A percentile compares a stretch with the other conserved stretches of the same genome.
These are phyloP conservation scores for Spermophilus dauricus DNA, from an alignment of 2,113 vertebrate species.

Conservation along the genomic window DNA sequence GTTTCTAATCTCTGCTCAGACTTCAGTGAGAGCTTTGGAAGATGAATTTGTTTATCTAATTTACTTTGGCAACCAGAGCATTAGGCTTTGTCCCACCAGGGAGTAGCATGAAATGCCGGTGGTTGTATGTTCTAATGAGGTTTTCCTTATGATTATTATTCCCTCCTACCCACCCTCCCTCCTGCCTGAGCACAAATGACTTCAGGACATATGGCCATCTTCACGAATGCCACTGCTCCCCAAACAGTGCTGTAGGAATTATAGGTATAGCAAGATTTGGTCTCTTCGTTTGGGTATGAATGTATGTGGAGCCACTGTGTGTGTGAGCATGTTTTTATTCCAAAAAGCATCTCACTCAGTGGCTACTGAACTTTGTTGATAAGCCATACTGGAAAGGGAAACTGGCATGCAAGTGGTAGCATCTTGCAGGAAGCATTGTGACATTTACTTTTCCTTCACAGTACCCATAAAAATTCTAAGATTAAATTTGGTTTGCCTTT, in stretches of 20 bases:
- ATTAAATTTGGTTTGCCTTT: slow-evolving; percentile 79
- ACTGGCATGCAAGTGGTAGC: slow-evolving; percentile 63
- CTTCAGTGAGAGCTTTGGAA: slow-evolving; percentile 34
- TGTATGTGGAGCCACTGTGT: not conserved
- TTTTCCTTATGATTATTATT: not conserved
- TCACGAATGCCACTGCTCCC: not conserved
- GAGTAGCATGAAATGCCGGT: not conserved
- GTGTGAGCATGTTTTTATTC: not conserved
- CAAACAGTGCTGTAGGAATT: not conserved
- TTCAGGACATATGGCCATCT: not conserved
- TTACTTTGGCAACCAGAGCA: not conserved
- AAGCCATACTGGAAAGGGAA: slow-evolving; percentile 46
- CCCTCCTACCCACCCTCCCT: not conserved
- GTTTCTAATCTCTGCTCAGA: slow-evolving; percentile 22
- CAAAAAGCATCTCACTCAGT: slow-evolving; percentile 5
- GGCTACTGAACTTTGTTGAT: slow-evolving; percentile 33
- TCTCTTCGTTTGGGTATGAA: not conserved
- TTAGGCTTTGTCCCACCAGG: not conserved
- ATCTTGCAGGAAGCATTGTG: slow-evolving; percentile 73
- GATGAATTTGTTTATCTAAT: slow-evolving; percentile 17
- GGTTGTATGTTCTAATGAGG: not conserved
- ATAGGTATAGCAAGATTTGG: not conserved
- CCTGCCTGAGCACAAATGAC: not conserved
- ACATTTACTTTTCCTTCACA: slow-evolving; percentile 72
- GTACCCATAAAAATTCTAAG: slow-evolving; percentile 65